These are phyloP conservation scores for Pluvianellus socialis DNA, from an alignment of 2,113 vertebrate species.

Conservation along the genomic window DNA sequence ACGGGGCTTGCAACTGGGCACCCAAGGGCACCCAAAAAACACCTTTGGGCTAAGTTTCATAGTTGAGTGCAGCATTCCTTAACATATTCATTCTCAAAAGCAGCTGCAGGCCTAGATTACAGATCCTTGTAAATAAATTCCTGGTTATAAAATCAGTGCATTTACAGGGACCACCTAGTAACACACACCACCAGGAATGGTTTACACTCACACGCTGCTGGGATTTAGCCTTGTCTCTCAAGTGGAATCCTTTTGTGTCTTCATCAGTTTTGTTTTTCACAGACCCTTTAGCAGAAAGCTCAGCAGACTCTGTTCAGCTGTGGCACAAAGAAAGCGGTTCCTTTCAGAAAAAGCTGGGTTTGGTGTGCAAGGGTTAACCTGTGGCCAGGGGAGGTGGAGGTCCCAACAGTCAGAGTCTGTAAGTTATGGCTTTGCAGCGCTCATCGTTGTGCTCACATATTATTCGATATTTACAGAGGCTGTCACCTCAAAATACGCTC, in stretches of 20 bases:
- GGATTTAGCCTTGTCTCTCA: background rate
- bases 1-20: background rate
- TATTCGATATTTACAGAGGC: background rate
- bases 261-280: background rate
- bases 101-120: background rate
- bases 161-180: background rate
- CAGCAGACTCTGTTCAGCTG: background rate
- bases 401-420: background rate
- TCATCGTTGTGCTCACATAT: background rate
- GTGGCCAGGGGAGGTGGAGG: rapidly evolving
- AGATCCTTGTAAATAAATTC: background rate
- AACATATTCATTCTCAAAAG: background rate
- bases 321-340: background rate
- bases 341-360: background rate
- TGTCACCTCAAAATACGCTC: background rate
- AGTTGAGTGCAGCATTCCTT: background rate
- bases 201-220: background rate
- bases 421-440: background rate
- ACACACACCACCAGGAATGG: background rate
- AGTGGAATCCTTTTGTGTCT: background rate
- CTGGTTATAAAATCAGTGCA: background rate
- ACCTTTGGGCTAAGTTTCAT: background rate
- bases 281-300: background rate
- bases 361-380: background rate
- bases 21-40: background rate